A percentile compares a stretch with the other conserved stretches of the same genome.
These are phyloP conservation scores for Nephrotoma appendiculata DNA, from an alignment of 2,888 invertebrate genomes.

Conservation along the genomic window DNA sequence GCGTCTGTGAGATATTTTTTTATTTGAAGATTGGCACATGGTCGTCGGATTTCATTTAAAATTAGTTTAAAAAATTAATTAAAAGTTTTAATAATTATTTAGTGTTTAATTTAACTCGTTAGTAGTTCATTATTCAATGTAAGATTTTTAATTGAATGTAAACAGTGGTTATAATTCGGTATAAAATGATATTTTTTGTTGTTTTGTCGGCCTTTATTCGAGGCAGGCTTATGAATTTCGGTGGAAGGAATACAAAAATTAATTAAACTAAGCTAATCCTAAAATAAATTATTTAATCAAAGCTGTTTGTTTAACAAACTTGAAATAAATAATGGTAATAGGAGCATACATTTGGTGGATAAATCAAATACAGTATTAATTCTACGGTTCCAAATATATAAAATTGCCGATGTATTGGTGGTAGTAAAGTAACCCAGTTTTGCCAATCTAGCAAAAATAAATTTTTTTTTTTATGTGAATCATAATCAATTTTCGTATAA, in stretches of 20 bases:
- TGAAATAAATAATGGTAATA: background rate
- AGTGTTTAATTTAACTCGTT: background rate
- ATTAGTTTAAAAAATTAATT: background rate
- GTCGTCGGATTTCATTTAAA: constrained; percentile 2
- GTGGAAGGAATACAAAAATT: background rate
- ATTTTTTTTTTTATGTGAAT: background rate
- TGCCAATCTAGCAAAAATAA: background rate
- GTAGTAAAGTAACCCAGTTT: background rate
- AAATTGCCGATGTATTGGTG: background rate
- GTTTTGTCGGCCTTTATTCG: background rate
- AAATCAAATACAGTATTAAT: background rate
- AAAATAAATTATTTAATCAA: background rate
- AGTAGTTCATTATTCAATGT: background rate
- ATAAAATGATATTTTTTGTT: background rate
- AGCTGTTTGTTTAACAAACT: background rate
- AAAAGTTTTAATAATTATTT: background rate
- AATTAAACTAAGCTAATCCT: background rate
- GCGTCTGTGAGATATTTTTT: constrained; percentile 9
- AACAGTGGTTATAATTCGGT: background rate
- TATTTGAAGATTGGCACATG: constrained; percentile 10
- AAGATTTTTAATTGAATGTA: background rate
- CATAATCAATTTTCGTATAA: background rate
- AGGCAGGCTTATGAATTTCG: background rate
- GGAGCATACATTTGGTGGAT: background rate
- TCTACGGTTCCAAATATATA: background rate